Percentiles rank a stretch among this genome's conserved stretches.
Conservation (phyloP, 2,113 vertebrate species). For the Rhynchopsitta pachyrhyncha region DNA sequence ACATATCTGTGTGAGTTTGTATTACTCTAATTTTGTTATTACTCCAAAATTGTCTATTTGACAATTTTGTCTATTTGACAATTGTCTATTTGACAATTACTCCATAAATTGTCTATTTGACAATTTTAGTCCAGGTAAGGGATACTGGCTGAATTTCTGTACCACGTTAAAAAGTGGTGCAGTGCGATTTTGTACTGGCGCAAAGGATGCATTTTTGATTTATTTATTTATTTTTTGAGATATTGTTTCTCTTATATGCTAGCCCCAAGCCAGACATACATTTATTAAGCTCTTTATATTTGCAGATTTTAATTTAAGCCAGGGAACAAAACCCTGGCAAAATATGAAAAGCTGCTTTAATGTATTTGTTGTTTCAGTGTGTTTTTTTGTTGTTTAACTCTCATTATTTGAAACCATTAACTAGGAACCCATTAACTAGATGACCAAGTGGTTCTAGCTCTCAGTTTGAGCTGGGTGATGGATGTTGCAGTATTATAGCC, state of each 20-base stretch:
- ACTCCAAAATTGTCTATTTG: background rate
- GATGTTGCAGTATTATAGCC: background rate
- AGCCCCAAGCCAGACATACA: background rate
- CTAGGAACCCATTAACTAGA: constrained; percentile 31
- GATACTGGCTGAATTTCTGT: background rate
- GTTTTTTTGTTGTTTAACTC: background rate
- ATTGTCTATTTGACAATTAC: too few species aligned
- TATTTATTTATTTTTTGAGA: background rate
- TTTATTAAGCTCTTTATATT: constrained; percentile 16
- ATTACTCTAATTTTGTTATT: background rate
- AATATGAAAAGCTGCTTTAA: constrained; percentile 22
- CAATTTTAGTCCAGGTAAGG: background rate
- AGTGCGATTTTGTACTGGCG: background rate
- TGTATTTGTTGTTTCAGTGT: constrained; percentile 9
- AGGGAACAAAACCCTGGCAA: background rate
- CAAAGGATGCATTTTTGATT: background rate
- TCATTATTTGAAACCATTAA: constrained; percentile 17
- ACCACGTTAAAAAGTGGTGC: background rate
- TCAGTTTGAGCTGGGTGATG: constrained; percentile 6
- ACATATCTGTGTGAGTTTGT: background rate
- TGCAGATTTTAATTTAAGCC: constrained; percentile 25
- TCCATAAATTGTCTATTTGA: background rate
- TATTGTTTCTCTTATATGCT: background rate
- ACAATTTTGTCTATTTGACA: background rate
- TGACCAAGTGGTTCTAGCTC: background rate